phyloP scores from a whole-genome alignment of 2,888 invertebrate genomes.

The Drosophila paranaensis region DNA sequence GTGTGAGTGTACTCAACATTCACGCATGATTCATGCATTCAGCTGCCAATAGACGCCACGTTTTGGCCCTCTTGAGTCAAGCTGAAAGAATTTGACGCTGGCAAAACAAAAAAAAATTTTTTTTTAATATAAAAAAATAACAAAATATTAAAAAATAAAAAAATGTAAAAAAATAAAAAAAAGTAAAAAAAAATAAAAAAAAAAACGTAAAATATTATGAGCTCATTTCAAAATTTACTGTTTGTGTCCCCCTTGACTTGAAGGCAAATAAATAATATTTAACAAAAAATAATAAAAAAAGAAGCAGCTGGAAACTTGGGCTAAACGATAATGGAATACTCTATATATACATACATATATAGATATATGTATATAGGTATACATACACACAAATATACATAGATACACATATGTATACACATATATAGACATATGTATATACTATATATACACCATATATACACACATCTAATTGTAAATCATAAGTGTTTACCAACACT shows the following conservation, averaged over 20 bases:
- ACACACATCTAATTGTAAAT: background rate
- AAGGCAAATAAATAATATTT: constrained; percentile 36
- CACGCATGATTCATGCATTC: constrained; percentile 29
- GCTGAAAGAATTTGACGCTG: constrained; percentile 51
- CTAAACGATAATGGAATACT: constrained; percentile 2
- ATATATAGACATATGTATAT: too few species aligned
- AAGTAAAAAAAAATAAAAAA: background rate
- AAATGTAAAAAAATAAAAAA: background rate
- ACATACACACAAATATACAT: too few species aligned
- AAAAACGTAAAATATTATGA: constrained; percentile 21
- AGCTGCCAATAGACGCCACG: constrained; percentile 19
- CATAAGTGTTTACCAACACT: constrained; percentile 7
- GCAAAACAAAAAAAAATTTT: constrained; percentile 3
- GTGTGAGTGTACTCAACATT: background rate
- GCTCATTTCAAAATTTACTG: constrained; percentile 39
- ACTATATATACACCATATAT: constrained; percentile 13
- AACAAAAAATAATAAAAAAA: constrained; percentile 6
- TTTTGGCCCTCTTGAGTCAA: constrained; percentile 43
- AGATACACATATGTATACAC: background rate
- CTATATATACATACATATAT: background rate
- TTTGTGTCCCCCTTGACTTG: constrained; percentile 20
- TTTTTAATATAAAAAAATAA: constrained; percentile 7
- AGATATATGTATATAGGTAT: too few species aligned
- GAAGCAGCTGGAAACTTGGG: constrained; percentile 3
- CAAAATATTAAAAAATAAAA: background rate